Evolutionary conservation across 2,888 invertebrate species (phyloP).

Genomic region (Dolichopus griseipennis): DNA sequence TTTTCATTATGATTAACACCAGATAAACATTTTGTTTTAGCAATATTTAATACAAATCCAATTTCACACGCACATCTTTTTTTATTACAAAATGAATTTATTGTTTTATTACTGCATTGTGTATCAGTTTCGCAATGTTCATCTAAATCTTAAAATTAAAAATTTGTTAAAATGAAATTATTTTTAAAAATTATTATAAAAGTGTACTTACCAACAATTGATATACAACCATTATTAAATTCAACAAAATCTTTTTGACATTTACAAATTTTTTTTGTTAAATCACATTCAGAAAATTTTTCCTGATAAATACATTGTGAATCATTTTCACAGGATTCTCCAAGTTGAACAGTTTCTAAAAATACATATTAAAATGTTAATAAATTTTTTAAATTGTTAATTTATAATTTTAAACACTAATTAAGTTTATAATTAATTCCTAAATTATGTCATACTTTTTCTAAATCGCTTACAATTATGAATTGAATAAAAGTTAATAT

Average conservation of each 20-base stretch:
- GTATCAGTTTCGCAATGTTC: slow-evolving; percentile 17
- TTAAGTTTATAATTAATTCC: no score
- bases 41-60: slow-evolving; percentile 21
- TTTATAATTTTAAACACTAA: no score
- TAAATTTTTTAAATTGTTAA: no score
- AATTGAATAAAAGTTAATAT: no score
- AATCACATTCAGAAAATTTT: slow-evolving; percentile 30
- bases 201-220: slow-evolving; percentile 29
- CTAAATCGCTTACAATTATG: no score
- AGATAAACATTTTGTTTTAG: slow-evolving; percentile 23
- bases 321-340: slow-evolving; percentile 29
- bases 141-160: slow-evolving; percentile 15
- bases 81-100: slow-evolving; percentile 20
- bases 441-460: no score
- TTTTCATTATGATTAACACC: slow-evolving; percentile 21
- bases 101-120: slow-evolving; percentile 27
- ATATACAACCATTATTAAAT: slow-evolving; percentile 28
- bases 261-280: slow-evolving; percentile 24
- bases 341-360: slow-evolving; percentile 27
- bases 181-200: background rate
- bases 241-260: slow-evolving; percentile 29
- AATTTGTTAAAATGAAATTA: background rate
- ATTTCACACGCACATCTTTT: slow-evolving; percentile 24
- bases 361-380: no score
- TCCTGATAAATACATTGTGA: slow-evolving; percentile 31